Evolutionary conservation across 2,888 invertebrate genomes (phyloP), one percentile per base, ranked within the genome.

Genomic region (Tetranychus piercei): DNA sequence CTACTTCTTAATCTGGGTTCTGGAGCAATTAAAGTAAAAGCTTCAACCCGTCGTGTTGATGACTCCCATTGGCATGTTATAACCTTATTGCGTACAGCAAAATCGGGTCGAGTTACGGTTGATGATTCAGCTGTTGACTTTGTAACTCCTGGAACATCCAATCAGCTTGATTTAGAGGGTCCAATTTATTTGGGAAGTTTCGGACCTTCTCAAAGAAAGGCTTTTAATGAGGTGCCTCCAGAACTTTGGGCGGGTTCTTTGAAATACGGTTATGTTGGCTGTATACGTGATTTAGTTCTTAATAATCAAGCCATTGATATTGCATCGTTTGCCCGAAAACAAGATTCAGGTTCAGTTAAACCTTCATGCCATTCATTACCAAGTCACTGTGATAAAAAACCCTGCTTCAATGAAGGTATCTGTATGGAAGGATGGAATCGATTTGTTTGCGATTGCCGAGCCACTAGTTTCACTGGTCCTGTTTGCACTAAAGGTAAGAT

Each of bases 381-480:
- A n/a, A 79, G 81, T 0, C 82, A 82, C 76, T 85, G 84, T 79
- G 79, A 81, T 75, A 90, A 89, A 71, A 88, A 89, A 20, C 94
- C 94, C 0, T 96, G 96, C 81, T 88, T 91, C 82, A 92, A 95
- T 81, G 89, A 90, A 3, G 94, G 93, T 0, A 84, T 86, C 34
- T 96, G 96, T 83, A 85, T 88, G 6, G 94, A 95, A 82, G 96
- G 96, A 0, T 96, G 95, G 95, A 94, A 95, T 84, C 86, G 95
- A 76, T 91, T 90, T 79, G 87, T 92, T 74, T 96, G 96, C 81
- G 94, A 96, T 82, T 96, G 96, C 82, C 89, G 91, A 11, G 87
- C 87, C 64, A 95, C 94, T 0, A 87, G 89, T 77, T 94, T 89
- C 81, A 90, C 89, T 0, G 96, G 95, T 44, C 90, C 91, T 0